Conservation (phyloP, 2,113 vertebrate species). For the Upupa epops region DNA sequence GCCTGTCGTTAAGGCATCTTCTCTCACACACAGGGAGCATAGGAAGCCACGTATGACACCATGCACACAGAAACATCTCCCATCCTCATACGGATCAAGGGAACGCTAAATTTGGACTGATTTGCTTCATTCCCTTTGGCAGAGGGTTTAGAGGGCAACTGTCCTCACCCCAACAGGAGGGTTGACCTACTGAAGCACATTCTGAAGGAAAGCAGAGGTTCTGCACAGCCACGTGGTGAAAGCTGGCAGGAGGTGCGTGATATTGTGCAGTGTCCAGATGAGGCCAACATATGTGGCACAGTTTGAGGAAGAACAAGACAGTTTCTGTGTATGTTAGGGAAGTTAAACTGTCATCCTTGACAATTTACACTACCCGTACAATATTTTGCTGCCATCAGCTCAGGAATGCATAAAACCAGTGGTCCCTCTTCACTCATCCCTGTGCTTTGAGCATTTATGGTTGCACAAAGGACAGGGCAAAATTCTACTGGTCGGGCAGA, state of each 20-base stretch:
- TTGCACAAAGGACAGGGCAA: background rate
- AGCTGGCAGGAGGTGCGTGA: background rate
- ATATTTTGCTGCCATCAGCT: background rate
- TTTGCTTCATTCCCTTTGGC: background rate
- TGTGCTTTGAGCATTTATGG: background rate
- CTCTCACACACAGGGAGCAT: background rate
- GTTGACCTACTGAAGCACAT: background rate
- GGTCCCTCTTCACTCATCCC: background rate
- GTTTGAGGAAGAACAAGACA: conserved; percentile 24
- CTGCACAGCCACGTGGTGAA: background rate
- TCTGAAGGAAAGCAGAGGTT: background rate
- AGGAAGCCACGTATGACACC: background rate
- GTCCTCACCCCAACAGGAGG: background rate
- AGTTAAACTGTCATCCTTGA: conserved; percentile 4
- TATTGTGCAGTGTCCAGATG: rapidly evolving
- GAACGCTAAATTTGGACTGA: background rate
- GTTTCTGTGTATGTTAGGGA: background rate
- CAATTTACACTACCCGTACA: background rate
- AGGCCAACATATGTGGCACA: background rate
- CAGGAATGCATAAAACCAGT: background rate
- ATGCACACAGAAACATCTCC: background rate
- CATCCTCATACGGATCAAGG: background rate
- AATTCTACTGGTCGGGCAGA: background rate
- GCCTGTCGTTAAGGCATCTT: background rate
- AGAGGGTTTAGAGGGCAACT: background rate